phyloP scores from a whole-genome alignment of 2,113 vertebrate species.

The cattle (Bos taurus) region DNA sequence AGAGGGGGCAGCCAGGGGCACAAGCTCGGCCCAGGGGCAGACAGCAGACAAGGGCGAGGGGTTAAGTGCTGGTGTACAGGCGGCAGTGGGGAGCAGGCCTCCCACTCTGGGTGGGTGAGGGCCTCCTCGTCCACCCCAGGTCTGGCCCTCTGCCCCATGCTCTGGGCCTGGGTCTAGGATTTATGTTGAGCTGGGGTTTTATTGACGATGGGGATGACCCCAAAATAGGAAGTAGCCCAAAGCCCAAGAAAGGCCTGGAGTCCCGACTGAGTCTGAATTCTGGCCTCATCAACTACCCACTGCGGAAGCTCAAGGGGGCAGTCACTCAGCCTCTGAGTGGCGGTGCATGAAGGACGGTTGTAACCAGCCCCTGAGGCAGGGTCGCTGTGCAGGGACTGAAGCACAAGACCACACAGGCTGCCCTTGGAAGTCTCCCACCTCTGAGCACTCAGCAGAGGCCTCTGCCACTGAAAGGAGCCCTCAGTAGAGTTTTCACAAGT shows the following conservation, averaged over 20 bases:
- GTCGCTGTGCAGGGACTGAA: fast-evolving
- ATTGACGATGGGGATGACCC: neutral
- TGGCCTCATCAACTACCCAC: neutral
- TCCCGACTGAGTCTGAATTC: neutral
- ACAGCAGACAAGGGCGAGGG: neutral
- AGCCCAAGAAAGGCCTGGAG: neutral
- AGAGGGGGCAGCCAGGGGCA: neutral
- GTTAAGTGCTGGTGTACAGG: neutral
- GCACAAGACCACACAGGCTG: fast-evolving
- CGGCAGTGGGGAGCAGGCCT: neutral
- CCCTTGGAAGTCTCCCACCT: neutral
- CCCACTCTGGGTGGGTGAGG: fast-evolving
- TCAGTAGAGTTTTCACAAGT: neutral
- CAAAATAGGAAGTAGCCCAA: neutral
- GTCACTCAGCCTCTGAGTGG: neutral
- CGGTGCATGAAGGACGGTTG: fast-evolving
- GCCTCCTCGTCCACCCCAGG: neutral
- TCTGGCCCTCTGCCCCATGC: neutral
- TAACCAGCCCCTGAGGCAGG: neutral
- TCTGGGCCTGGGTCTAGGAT: neutral
- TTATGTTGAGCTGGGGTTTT: neutral
- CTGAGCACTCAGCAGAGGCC: neutral
- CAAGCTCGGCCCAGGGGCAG: neutral
- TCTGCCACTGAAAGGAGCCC: neutral
- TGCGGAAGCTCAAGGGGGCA: fast-evolving